These are phyloP conservation scores for Nixonia krombeini DNA, from an alignment of 1,140 invertebrate genomes.

Conservation along the genomic window DNA sequence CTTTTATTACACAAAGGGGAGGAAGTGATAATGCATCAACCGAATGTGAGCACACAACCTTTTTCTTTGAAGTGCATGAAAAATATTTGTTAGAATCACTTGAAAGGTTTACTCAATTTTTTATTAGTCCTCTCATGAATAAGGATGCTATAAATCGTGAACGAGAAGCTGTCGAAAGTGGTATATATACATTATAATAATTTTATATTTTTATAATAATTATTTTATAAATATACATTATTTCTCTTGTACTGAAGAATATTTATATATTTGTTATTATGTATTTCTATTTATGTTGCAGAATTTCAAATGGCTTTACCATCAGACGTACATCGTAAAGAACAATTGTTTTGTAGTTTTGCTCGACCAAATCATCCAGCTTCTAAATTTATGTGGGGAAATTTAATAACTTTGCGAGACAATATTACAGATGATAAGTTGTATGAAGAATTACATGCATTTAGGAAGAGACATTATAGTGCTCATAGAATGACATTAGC, in stretches of 20 bases:
- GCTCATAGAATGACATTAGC: slow-evolving; percentile 91
- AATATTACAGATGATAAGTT: slow-evolving; percentile 78
- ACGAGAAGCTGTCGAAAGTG: slow-evolving; percentile 93
- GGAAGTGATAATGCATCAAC: slow-evolving; percentile 88
- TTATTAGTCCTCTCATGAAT: slow-evolving; percentile 89
- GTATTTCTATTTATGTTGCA: slow-evolving; percentile 48
- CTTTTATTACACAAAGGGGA: slow-evolving; percentile 84
- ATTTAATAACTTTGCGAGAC: slow-evolving; percentile 82
- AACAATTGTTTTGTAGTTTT: slow-evolving; percentile 81
- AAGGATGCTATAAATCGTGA: slow-evolving; percentile 89
- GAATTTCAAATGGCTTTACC: slow-evolving; percentile 84
- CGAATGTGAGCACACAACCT: slow-evolving; percentile 87
- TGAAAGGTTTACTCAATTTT: slow-evolving; percentile 92
- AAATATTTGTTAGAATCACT: slow-evolving; percentile 81
- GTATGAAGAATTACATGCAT: slow-evolving; percentile 80
- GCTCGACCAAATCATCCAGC: slow-evolving; percentile 81
- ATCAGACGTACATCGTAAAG: slow-evolving; percentile 78
- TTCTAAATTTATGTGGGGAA: slow-evolving; percentile 89
- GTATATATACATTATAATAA: slow-evolving; percentile 69
- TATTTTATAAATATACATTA: slow-evolving; percentile 1
- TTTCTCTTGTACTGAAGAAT: slow-evolving; percentile 1
- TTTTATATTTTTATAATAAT: neutral
- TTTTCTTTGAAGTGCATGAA: slow-evolving; percentile 90
- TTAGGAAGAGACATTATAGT: slow-evolving; percentile 87
- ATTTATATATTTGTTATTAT: slow-evolving; percentile 4